phyloP scores from a whole-genome alignment of 64 coral and sea anemone genomes.

The Acropora tenuis region DNA sequence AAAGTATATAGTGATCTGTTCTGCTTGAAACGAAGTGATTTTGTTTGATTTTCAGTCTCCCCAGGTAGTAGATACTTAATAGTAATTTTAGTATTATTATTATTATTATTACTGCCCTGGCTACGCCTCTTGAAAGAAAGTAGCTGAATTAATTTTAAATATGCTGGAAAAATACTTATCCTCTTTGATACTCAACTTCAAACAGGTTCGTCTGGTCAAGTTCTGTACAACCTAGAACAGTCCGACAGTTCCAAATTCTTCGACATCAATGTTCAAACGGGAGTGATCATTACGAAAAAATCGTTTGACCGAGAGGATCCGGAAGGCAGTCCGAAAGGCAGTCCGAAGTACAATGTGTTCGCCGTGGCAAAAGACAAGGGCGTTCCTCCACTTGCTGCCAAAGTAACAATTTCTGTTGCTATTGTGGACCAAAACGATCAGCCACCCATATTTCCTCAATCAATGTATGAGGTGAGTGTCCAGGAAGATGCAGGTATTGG shows the following conservation, averaged over 20 bases:
- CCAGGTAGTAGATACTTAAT: too few species aligned
- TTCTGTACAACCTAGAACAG: constrained; percentile 25
- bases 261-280: constrained; percentile 36
- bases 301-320: constrained; percentile 59
- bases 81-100: too few species aligned
- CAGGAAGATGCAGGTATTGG: constrained; percentile 45
- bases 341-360: constrained; percentile 16
- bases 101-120: too few species aligned
- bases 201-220: neutral
- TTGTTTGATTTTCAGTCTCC: too few species aligned
- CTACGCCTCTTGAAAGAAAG: too few species aligned
- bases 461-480: neutral
- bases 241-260: constrained; percentile 30
- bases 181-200: neutral
- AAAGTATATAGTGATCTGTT: too few species aligned
- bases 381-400: neutral
- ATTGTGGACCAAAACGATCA: constrained; percentile 72
- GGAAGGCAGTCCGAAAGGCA: neutral
- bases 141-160: too few species aligned
- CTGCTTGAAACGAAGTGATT: too few species aligned
- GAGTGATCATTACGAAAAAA: constrained; percentile 49
- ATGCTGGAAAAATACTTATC: too few species aligned
- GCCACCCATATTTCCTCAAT: constrained; percentile 31
- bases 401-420: neutral
- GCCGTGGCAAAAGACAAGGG: constrained; percentile 52